These are phyloP conservation scores for Plectus sambesii DNA, from an alignment of 1,140 invertebrate species.

Conservation along the genomic window DNA sequence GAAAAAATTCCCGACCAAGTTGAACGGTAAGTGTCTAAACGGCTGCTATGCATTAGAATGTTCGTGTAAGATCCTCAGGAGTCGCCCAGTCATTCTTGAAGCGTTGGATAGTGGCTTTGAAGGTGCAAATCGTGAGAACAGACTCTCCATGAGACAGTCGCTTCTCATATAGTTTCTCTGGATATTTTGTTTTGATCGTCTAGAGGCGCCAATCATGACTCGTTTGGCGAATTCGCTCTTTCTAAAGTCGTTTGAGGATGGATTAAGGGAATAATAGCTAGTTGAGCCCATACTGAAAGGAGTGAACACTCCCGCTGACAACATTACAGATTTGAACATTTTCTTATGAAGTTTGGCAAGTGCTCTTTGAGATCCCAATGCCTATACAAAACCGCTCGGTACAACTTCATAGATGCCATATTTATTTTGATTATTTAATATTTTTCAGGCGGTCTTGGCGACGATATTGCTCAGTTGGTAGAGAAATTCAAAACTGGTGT, in stretches of 20 bases:
- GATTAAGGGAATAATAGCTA: slow-evolving; percentile 1
- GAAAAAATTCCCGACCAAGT: slow-evolving; percentile 35
- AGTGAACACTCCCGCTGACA: not conserved
- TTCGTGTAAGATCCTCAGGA: not conserved
- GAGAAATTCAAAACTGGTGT: slow-evolving; percentile 37
- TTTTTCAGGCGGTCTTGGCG: slow-evolving; percentile 35
- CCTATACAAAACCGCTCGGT: slow-evolving; percentile 6
- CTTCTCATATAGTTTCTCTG: no score
- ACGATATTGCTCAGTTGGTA: slow-evolving; percentile 30
- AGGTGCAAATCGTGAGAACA: no score
- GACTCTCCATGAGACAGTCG: no score
- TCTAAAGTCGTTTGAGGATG: no score
- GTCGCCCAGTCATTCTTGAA: no score
- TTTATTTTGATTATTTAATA: slow-evolving; percentile 9
- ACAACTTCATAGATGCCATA: slow-evolving; percentile 9
- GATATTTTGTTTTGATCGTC: no score
- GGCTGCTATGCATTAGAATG: not conserved
- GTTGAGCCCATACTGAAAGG: not conserved
- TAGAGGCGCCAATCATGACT: no score
- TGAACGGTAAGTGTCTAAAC: slow-evolving; percentile 29
- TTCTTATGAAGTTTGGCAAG: no score
- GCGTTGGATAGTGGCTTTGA: no score
- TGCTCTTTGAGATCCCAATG: no score
- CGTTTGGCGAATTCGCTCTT: no score
- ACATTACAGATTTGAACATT: slow-evolving; percentile 14